A percentile compares a stretch with the other conserved stretches of the same genome.
phyloP scores from a whole-genome alignment of 2,888 invertebrate genomes.

The Drosophila pseudotakahashii region DNA sequence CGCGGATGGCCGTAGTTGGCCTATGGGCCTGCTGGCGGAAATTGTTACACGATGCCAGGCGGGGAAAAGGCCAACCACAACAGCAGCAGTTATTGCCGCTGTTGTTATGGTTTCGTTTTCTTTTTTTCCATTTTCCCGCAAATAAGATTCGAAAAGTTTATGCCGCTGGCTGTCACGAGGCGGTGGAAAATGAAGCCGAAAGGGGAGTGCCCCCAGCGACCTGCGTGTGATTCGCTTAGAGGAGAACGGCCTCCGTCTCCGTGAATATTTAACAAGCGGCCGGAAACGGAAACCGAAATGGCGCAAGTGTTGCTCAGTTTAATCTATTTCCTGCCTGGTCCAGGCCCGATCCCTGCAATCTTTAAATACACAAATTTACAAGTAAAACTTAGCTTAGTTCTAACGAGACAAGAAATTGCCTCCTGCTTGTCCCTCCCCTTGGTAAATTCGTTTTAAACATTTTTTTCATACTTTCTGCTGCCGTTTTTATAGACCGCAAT shows the following conservation, averaged over 20 bases:
- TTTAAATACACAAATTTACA: slow-evolving; percentile 29
- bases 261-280: slow-evolving; percentile 69
- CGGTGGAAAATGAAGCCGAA: slow-evolving; percentile 58
- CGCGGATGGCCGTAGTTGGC: slow-evolving; percentile 34
- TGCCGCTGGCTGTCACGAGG: slow-evolving; percentile 70
- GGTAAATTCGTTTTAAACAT: slow-evolving; percentile 13
- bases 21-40: slow-evolving; percentile 65
- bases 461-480: background rate
- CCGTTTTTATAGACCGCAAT: background rate
- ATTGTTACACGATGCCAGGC: slow-evolving; percentile 71
- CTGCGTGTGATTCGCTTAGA: slow-evolving; percentile 57
- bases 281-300: slow-evolving; percentile 72
- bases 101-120: slow-evolving; percentile 8
- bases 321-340: slow-evolving; percentile 71
- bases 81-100: slow-evolving; percentile 28
- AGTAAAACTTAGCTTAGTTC: slow-evolving; percentile 32
- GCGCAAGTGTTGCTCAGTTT: slow-evolving; percentile 73
- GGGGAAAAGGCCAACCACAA: slow-evolving; percentile 52
- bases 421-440: background rate
- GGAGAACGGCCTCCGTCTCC: slow-evolving; percentile 29
- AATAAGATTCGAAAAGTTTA: slow-evolving; percentile 80
- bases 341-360: slow-evolving; percentile 16
- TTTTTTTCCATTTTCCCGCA: slow-evolving; percentile 35
- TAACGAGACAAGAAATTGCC: slow-evolving; percentile 26
- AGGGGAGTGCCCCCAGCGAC: slow-evolving; percentile 25